Percentiles rank a stretch among this genome's conserved stretches.
phyloP scores from a whole-genome alignment of 35 echinoderm and acorn worm species.

The Apostichopus parvimensis region DNA sequence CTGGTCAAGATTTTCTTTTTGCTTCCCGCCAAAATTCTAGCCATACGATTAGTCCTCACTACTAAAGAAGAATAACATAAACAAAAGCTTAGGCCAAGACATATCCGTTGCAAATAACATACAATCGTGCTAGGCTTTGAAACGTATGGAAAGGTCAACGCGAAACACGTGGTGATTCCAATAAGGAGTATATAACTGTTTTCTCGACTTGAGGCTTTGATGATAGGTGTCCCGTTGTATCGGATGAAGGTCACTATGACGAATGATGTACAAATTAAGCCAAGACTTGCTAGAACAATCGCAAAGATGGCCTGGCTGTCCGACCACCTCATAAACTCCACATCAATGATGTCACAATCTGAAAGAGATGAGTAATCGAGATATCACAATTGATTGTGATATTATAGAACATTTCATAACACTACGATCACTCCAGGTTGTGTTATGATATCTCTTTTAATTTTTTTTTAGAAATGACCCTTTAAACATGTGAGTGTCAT shows the following conservation, averaged over 20 bases:
- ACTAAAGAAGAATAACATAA: slow-evolving; percentile 84
- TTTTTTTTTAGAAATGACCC: too few species aligned
- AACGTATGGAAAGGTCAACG: slow-evolving; percentile 80
- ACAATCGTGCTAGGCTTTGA: slow-evolving; percentile 75
- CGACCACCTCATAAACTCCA: slow-evolving; percentile 77
- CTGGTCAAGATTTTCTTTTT: slow-evolving; percentile 93
- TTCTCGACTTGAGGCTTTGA: slow-evolving; percentile 94
- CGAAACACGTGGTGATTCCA: slow-evolving; percentile 83
- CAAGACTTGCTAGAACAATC: slow-evolving; percentile 72
- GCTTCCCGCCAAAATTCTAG: slow-evolving; percentile 89
- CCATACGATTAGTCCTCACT: slow-evolving; percentile 91
- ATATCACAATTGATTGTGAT: too few species aligned
- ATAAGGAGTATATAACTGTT: slow-evolving; percentile 88
- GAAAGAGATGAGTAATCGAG: slow-evolving; percentile 4
- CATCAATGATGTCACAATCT: slow-evolving; percentile 80
- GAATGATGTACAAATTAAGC: slow-evolving; percentile 76
- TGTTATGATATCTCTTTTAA: too few species aligned
- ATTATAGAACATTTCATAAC: too few species aligned
- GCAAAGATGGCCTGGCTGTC: slow-evolving; percentile 78
- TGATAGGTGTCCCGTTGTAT: slow-evolving; percentile 81
- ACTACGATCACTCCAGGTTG: too few species aligned
- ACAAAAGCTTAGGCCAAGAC: slow-evolving; percentile 87
- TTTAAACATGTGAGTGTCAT: too few species aligned
- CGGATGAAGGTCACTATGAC: slow-evolving; percentile 82
- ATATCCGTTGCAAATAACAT: slow-evolving; percentile 83